These are phyloP conservation scores for Syrista parreyssii DNA, from an alignment of 2,888 invertebrate species.

Conservation along the genomic window DNA sequence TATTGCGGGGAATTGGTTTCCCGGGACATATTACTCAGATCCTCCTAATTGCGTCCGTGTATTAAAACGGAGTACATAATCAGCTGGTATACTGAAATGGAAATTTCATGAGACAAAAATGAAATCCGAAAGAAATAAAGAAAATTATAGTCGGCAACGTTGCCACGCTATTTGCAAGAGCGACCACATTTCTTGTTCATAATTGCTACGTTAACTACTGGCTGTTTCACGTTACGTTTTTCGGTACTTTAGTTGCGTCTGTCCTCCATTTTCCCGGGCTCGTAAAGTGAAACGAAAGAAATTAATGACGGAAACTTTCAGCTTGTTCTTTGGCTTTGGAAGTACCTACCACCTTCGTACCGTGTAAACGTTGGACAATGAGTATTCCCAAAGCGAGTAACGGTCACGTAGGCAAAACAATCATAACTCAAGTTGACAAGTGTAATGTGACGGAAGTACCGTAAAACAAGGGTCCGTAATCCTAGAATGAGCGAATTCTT, in stretches of 20 bases:
- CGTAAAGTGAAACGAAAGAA: neutral
- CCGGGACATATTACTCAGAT: slow-evolving; percentile 31
- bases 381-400: neutral
- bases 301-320: neutral
- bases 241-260: neutral
- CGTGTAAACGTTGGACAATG: neutral
- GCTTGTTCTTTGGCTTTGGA: neutral
- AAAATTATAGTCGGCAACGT: neutral
- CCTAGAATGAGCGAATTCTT: neutral
- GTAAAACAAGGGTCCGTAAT: neutral
- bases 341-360: neutral
- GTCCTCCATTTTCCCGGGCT: neutral
- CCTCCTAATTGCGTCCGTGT: slow-evolving; percentile 35
- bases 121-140: neutral
- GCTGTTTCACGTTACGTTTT: neutral
- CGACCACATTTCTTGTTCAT: neutral
- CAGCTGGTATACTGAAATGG: neutral
- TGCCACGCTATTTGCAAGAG: neutral
- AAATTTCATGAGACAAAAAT: neutral
- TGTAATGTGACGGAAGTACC: neutral
- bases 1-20: slow-evolving; percentile 40
- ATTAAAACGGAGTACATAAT: slow-evolving; percentile 11
- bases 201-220: neutral
- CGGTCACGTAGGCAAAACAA: neutral
- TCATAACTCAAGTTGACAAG: neutral